A percentile compares a stretch with the other conserved stretches of the same genome.
Conservation (phyloP, 2,113 vertebrate genomes). For the Sorex araneus region DNA sequence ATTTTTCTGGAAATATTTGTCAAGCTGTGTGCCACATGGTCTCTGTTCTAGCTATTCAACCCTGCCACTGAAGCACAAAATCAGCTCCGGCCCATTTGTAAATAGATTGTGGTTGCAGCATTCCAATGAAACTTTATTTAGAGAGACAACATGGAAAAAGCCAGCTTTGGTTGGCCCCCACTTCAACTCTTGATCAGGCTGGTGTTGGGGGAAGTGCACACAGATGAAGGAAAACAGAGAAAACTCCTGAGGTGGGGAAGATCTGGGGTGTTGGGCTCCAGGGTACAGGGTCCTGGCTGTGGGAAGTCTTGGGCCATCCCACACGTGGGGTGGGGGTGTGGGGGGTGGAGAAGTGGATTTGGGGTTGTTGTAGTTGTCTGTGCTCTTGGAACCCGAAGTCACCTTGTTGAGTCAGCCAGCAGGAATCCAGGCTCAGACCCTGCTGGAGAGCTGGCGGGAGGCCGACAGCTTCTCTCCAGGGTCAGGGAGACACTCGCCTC, state of each 20-base stretch:
- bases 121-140: background rate
- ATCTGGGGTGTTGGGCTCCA: too few relatives aligned
- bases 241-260: too few relatives aligned
- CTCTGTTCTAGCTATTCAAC: background rate
- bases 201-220: background rate
- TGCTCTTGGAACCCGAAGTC: background rate
- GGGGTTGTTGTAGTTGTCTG: background rate
- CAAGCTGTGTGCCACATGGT: background rate
- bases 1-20: background rate
- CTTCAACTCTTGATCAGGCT: too few relatives aligned
- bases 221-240: background rate
- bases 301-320: background rate
- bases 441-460: background rate
- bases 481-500: too few relatives aligned
- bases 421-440: background rate
- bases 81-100: rapidly evolving
- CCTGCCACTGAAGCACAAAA: rapidly evolving
- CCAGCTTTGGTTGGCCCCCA: background rate
- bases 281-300: rapidly evolving
- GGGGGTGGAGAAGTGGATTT: too few relatives aligned
- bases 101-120: background rate
- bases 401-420: background rate
- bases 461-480: background rate
- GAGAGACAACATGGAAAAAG: background rate
- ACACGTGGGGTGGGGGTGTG: background rate